Evolutionary conservation across 1,140 invertebrate genomes (phyloP), one percentile per base, ranked within the genome.

Genomic region (Cyrtorhinus lividipennis): DNA sequence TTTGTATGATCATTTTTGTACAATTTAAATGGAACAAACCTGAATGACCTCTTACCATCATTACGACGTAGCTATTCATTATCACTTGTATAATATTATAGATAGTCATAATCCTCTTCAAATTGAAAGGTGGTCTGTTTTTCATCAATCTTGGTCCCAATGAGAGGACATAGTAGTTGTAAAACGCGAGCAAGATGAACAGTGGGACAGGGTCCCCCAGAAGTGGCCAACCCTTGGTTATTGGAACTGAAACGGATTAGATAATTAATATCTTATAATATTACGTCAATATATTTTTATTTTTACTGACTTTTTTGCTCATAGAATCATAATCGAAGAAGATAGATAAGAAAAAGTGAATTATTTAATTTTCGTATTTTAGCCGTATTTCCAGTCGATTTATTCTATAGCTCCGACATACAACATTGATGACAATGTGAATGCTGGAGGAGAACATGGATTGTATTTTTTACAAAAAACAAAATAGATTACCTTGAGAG

Each of bases 101-200:
- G 10, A 74, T 59, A 24, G 80, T 71, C 64, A 83, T 72, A 20
- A 78, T 24, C 20, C 67, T 67, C 15, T 78, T 72, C 0, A 82
- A 69, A 20, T 79, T 71, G 63, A 76, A 77, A 2, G 81, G 74
- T 66, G 75, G 67, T 38, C 78, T 67, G 58, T 77, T 67, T 65
- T 75, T 72, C 80, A 82, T 82, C n/a, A 75, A 68, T 59, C 75
- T 76, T 15, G 88, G 90, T 0, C 89, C 90, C 79, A 85, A 83
- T 46, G 80, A 82, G 12, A 83, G 71, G 1, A 90, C 80, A 62
- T 85, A 79, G 46, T 81, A 74, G 38, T 88, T 73, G 69, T 90
- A 91, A 10, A 81, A 71, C 8, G 75, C 69, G 59, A 89, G 72
- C 10, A 90, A 74, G 0, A 67, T 65, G 1, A 81, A 3, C 0